Evolutionary conservation across 2,113 vertebrate species (phyloP).

Genomic region (Rhodinocichla rosea): DNA sequence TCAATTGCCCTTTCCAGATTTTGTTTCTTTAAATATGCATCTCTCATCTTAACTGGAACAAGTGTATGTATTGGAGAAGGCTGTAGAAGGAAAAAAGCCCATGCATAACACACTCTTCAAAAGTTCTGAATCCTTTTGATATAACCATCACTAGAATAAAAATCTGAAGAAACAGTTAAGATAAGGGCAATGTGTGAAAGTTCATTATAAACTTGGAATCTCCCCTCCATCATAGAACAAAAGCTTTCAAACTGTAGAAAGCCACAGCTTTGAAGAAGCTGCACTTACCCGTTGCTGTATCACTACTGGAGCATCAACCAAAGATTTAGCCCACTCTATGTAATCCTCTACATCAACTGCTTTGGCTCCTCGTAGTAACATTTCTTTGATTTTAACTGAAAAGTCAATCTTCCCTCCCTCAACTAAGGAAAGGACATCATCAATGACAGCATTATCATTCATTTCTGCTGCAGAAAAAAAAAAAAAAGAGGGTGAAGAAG

Average conservation of each 20-base stretch:
- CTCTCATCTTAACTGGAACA: constrained; percentile 75
- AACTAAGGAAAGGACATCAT: constrained; percentile 79
- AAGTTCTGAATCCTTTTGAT: neutral
- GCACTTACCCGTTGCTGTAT: constrained; percentile 63
- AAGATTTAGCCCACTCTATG: constrained; percentile 77
- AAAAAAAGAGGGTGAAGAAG: neutral
- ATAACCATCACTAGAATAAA: neutral
- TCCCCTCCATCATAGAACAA: neutral
- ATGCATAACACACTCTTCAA: neutral
- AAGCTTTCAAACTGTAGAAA: neutral
- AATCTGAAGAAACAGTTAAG: neutral
- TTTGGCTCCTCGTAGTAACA: constrained; percentile 55
- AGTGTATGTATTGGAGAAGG: constrained; percentile 79
- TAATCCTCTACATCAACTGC: constrained; percentile 70
- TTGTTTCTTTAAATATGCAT: constrained; percentile 70
- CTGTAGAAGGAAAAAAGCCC: constrained; percentile 20
- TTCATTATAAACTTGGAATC: neutral
- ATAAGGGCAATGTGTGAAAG: neutral
- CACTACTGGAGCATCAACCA: constrained; percentile 76
- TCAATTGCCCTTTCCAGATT: constrained; percentile 79
- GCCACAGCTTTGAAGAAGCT: neutral
- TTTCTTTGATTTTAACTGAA: constrained; percentile 77
- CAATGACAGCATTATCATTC: constrained; percentile 49
- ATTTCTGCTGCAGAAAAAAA: neutral
- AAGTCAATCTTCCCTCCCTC: constrained; percentile 76